Evolutionary conservation across 2,888 invertebrate species (phyloP).

Genomic region (Petrolisthes manimaculis): DNA sequence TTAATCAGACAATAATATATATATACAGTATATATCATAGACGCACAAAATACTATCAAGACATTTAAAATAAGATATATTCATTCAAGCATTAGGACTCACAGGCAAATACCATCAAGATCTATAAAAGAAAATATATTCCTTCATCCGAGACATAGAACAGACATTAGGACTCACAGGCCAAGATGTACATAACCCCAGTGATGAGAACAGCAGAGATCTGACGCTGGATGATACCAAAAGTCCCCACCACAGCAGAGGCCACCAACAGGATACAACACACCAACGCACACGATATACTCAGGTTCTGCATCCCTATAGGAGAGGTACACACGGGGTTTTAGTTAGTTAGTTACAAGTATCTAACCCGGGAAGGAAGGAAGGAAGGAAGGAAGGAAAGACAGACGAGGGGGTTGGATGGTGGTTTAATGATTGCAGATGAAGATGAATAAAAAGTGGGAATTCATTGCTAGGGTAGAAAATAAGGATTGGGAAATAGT

Average conservation of each 20-base stretch:
- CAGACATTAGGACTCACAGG: constrained; percentile 76
- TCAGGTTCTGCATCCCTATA: constrained; percentile 94
- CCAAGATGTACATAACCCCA: constrained; percentile 92
- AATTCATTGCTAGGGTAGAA: too few species aligned
- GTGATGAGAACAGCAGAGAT: constrained; percentile 94
- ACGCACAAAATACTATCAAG: too few species aligned
- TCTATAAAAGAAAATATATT: not conserved
- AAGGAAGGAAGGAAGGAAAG: too few species aligned
- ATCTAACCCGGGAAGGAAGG: too few species aligned
- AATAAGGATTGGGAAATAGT: too few species aligned
- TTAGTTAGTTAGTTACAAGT: too few species aligned
- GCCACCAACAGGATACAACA: constrained; percentile 89
- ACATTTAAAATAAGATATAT: too few species aligned
- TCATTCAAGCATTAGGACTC: not conserved
- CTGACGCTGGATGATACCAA: constrained; percentile 90
- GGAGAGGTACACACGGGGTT: constrained; percentile 6
- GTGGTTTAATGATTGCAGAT: too few species aligned
- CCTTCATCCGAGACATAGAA: not conserved
- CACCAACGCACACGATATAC: constrained; percentile 93
- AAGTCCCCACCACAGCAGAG: constrained; percentile 88
- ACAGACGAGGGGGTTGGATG: too few species aligned
- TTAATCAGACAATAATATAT: not conserved
- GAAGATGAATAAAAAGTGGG: too few species aligned
- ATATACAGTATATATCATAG: not conserved
- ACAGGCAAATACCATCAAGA: not conserved